Base-by-base conservation (phyloP, 1,140 invertebrate genomes). In the Panagrolaimus sp. region DNA sequence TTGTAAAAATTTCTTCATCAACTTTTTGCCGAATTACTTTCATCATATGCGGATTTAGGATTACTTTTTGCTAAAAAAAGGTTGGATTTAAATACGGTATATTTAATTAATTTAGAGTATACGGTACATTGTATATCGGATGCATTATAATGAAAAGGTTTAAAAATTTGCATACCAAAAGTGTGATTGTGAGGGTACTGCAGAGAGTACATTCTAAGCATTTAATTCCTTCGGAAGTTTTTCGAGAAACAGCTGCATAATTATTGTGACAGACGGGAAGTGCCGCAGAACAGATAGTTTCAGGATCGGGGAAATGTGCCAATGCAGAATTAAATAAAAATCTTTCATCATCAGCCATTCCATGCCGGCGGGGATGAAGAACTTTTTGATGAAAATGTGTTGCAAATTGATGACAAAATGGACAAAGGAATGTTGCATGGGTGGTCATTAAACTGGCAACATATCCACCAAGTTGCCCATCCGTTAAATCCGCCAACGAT, bases 191-290 rank as follows among this genome's bases (percentile, higher is more conserved):
- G 1, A 24, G 4, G 10, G 52, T 58, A 58, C 28, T 58, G 21
- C 52, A 58, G 8, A 58, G 52, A 14, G 15, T 58, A 21, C 52
- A 58, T 17, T 58, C 28, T n/a, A 58, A 26, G 52, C 52, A 58
- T 58, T n/a, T 17, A 4, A n/a, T 26, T 28, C 14, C 52, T 21
- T n/a, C 52, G 1, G 52, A n/a, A 26, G 12, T 28, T 1, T 21
- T 21, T 17, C 17, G 14, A 3, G 52, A 12, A 21, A 26, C 28
- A 2, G 14, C 15, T 58, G 15, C 52, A 26, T 58, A 58, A 4
- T 58, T 28, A 12, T 1, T 28, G 17, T 58, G 8, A 17, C 52
- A 58, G 8, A 26, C 21, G 1, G 52, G 52, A 12, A 58, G 8
- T 12, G 28, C 8, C 17, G 28, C 28, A 0, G 52, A 58, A 8